phyloP scores from a whole-genome alignment of 2,888 invertebrate genomes.

The Microctonus brassicae region DNA sequence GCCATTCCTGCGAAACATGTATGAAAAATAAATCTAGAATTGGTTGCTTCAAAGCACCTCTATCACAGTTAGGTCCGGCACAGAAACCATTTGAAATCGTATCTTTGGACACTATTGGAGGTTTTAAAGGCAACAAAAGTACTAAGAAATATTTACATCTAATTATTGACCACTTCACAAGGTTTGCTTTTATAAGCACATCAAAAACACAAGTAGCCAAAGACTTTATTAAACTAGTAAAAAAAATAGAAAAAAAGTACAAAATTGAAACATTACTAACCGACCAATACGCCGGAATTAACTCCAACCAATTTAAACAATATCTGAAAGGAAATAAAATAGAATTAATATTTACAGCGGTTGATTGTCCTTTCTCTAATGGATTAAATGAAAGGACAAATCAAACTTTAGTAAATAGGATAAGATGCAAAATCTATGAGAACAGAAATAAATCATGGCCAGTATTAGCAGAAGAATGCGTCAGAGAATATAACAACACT shows the following conservation, averaged over 20 bases:
- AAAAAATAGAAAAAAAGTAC: neutral
- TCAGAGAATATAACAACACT: neutral
- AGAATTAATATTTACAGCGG: neutral
- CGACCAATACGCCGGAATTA: slow-evolving; percentile 37
- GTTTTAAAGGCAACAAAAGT: slow-evolving; percentile 50
- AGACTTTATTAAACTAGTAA: slow-evolving; percentile 30
- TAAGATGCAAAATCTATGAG: neutral
- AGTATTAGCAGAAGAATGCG: neutral
- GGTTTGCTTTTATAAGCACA: slow-evolving; percentile 21
- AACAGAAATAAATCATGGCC: neutral
- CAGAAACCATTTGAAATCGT: slow-evolving; percentile 48
- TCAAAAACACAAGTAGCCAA: slow-evolving; percentile 34
- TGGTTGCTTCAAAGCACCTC: slow-evolving; percentile 40
- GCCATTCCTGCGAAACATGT: slow-evolving; percentile 43
- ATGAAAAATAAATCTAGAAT: slow-evolving; percentile 52
- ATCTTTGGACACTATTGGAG: slow-evolving; percentile 53
- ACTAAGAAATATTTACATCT: slow-evolving; percentile 50
- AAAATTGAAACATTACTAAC: slow-evolving; percentile 31
- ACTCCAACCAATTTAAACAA: neutral
- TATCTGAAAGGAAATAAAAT: neutral
- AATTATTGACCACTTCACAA: slow-evolving; percentile 22
- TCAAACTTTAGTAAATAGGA: neutral
- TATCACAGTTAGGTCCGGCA: slow-evolving; percentile 50
- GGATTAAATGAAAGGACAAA: neutral
- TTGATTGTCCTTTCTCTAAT: neutral